phyloP scores from a whole-genome alignment of 2,113 vertebrate species.

The Tringa solitaria region DNA sequence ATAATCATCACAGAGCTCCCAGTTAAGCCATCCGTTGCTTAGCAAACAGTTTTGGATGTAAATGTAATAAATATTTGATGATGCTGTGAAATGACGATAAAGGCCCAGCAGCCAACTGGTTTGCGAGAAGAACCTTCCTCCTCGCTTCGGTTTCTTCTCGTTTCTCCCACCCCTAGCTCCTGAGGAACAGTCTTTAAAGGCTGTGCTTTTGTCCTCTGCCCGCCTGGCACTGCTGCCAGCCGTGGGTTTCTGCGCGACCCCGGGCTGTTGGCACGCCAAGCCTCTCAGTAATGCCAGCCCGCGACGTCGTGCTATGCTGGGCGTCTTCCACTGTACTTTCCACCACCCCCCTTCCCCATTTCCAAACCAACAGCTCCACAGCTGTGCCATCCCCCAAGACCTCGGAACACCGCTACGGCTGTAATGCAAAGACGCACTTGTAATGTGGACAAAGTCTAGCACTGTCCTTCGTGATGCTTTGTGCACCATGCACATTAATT shows the following conservation, averaged over 20 bases:
- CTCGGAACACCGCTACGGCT: background rate
- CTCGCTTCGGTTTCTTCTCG: background rate
- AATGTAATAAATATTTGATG: conserved; percentile 63
- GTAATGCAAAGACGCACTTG: background rate
- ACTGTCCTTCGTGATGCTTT: background rate
- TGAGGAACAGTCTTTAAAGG: background rate
- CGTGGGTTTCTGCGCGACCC: background rate
- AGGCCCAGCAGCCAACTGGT: background rate
- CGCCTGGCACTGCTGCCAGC: background rate
- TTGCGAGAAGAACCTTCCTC: background rate
- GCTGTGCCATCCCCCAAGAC: background rate
- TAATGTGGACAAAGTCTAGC: background rate
- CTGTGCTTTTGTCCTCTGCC: conserved; percentile 8
- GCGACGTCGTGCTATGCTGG: rapidly evolving
- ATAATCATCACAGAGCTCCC: conserved; percentile 32
- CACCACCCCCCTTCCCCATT: background rate
- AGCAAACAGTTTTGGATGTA: conserved; percentile 59
- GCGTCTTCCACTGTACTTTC: background rate
- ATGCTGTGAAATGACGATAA: conserved; percentile 9
- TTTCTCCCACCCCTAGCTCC: background rate
- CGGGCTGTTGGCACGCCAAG: background rate
- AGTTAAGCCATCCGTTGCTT: conserved; percentile 59
- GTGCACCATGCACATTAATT: conserved; percentile 34
- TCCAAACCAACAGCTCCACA: background rate
- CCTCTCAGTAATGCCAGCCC: background rate